Evolutionary conservation across 2,888 invertebrate genomes (phyloP), one percentile per base, ranked within the genome.

Genomic region (Melipona bicolor): DNA sequence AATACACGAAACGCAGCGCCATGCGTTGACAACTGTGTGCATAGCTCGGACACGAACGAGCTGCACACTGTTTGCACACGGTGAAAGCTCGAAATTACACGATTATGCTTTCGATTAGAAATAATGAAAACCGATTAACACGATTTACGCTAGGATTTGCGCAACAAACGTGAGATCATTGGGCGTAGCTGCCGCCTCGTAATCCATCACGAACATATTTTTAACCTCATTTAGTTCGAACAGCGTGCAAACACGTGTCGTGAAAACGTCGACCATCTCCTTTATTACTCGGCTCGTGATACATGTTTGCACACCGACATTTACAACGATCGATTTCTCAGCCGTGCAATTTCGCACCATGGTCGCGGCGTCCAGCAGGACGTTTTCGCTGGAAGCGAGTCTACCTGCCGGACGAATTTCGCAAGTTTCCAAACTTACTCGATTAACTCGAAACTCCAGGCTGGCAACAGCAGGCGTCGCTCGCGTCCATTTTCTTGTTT

Each of bases 211-310:
- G 32, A 43, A 54, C 43, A 43, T 11, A 43, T 64, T 54, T 65
- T 36, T 54, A 52, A 32, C 21, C 54, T 62, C 62, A n/a, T 75
- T 64, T 65, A 36, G 52, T 54, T 69, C 52, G 32, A 4, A 61
- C n/a, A 68, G 49, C 59, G 50, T 62, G 68, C 68, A 68, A 70
- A 76, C 69, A 32, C 65, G 65, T 32, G 71, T 56, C 71, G 52
- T 80, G 43, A 76, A 77, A 77, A 61, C 19, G 71, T 36, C 67
- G 5, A 36, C 19, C 43, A 43, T 71, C 52, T n/a, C 68, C 49
- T 36, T 77, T 81, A 61, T 52, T 24, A 27, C 19, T 9, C n/a
- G 2, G 19, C 43, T 24, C 4, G 21, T 17, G 59, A 4, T 19
- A 17, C 49, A 64, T 70, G 50, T 50, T 69, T 68, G 49, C 49